Percentiles rank a stretch among this genome's conserved stretches.
Conservation (phyloP, 2,797 vertebrate genomes). For the Acomys russatus region DNA sequence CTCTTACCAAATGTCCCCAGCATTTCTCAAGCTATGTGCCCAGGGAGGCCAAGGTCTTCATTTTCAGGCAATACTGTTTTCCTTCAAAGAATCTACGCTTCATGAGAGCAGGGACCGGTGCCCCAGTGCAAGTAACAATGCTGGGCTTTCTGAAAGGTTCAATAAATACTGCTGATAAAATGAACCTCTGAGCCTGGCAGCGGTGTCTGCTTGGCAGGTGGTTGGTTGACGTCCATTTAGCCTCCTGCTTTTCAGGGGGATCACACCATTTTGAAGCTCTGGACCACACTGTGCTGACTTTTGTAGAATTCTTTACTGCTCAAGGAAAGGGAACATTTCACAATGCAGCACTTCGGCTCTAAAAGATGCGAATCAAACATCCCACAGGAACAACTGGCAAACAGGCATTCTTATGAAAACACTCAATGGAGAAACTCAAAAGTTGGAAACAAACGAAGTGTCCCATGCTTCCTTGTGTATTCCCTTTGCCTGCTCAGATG, state of each 20-base stretch:
- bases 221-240: not conserved
- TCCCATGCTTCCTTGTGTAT: not conserved
- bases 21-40: not conserved
- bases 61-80: not conserved
- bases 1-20: not conserved
- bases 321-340: slow-evolving; percentile 49
- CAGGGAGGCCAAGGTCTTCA: not conserved
- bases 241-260: not conserved
- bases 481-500: not conserved
- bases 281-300: not conserved
- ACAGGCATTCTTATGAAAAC: slow-evolving; percentile 1
- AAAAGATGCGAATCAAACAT: slow-evolving; percentile 39
- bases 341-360: not conserved
- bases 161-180: not conserved
- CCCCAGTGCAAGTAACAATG: not conserved
- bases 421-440: not conserved
- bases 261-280: not conserved
- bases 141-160: not conserved
- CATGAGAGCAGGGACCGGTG: not conserved
- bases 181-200: too few species aligned
- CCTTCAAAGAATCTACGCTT: not conserved
- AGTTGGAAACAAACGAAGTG: not conserved
- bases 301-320: slow-evolving; percentile 2
- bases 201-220: not conserved
- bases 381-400: not conserved